phyloP scores from a whole-genome alignment of 2,888 invertebrate genomes.

The Tipula lateralis region DNA sequence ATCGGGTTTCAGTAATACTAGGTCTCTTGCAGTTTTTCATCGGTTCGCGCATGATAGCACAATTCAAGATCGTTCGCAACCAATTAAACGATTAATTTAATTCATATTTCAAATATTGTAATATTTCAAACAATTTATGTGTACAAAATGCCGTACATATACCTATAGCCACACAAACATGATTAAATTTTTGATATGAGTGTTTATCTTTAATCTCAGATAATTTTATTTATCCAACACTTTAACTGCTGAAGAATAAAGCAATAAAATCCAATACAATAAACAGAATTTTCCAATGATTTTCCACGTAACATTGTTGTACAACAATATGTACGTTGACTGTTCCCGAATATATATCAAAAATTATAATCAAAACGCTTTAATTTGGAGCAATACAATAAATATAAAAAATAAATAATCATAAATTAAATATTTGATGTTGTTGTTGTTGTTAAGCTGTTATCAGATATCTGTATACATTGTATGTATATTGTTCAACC shows the following conservation, averaged over 20 bases:
- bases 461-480: background rate
- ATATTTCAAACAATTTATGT: too few relatives aligned
- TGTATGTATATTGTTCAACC: background rate
- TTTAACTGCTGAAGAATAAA: background rate
- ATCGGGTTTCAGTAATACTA: too few relatives aligned
- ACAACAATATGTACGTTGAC: background rate
- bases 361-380: background rate
- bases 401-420: background rate
- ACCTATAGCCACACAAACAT: too few relatives aligned
- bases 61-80: too few relatives aligned
- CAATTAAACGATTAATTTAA: too few relatives aligned
- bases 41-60: too few relatives aligned
- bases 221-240: background rate
- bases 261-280: background rate
- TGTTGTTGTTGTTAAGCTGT: background rate
- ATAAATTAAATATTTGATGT: background rate
- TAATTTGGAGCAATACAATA: background rate
- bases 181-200: background rate
- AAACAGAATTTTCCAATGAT: background rate
- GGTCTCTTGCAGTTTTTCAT: too few relatives aligned
- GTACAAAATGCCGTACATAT: too few relatives aligned
- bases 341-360: background rate
- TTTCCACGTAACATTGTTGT: background rate
- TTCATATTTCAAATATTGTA: too few relatives aligned
- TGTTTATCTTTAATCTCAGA: background rate